Base-by-base conservation (phyloP, 2,113 vertebrate species). In the Ochotona princeps region DNA sequence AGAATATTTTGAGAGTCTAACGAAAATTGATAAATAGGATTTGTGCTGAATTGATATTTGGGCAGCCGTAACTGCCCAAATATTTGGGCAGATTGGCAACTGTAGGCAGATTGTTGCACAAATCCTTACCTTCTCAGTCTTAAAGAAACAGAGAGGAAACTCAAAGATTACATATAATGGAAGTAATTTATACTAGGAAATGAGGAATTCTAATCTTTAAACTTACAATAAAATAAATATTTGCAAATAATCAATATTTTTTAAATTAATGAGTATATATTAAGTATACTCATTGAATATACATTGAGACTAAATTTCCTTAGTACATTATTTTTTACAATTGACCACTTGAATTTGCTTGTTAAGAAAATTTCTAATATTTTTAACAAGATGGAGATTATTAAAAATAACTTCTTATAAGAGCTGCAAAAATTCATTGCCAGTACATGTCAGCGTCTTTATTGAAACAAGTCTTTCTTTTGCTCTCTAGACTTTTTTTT, bases 141-240 rank as follows among this genome's bases (percentile, higher is more conserved):
- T 76, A 92, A 92, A 93, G 57, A 91, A 49, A 83, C 30, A 79
- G 79, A 79, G 35, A 57, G 18, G 57, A 73, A 84, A 73, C 87
- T 78, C 17, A 66, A 9, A 78, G 21, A 66, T 73, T 14, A 82
- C 61, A 73, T 6, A 32, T 20, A 49, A 79, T 28, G 14, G 3
- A 3, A 35, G 18, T 35, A 54, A n/a, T 85, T 94, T 78, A 35
- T 69, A 8, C 9, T 87, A 75, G 51, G n/a, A 23, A 10, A 74
- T 12, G 25, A n/a, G 2, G 12, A 87, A 20, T 13, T 69, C 61
- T 54, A 70, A 38, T 83, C 47, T 69, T 9, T 1, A 84, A 20
- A 57, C 7, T 66, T 73, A 67, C 7, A 61, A 8, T 30, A n/a
- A 89, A 87, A 17, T 57, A 57, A 57, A 72, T 85, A 92, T 30